Evolutionary conservation across 2,797 vertebrate genomes (phyloP).

Genomic region (Spinus olivaceus): DNA sequence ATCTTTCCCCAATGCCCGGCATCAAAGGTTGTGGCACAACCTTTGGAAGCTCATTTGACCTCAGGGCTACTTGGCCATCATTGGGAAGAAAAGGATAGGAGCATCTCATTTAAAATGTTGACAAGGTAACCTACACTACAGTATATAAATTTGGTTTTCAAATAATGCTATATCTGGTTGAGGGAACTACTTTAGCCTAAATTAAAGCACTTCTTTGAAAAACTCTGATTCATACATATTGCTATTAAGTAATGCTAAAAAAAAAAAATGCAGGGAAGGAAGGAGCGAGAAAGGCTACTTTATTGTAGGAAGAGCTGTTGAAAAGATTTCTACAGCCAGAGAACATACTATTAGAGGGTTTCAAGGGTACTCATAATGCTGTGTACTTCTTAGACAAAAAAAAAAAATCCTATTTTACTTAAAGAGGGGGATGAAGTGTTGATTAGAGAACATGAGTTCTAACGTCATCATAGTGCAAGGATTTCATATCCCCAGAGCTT

Average conservation of each 20-base stretch:
- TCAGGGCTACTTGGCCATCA: neutral
- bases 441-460: too few relatives aligned
- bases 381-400: neutral
- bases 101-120: neutral
- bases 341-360: conserved; percentile 9
- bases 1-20: rapidly evolving
- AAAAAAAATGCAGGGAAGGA: neutral
- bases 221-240: neutral
- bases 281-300: neutral
- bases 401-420: neutral
- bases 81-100: neutral
- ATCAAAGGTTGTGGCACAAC: neutral
- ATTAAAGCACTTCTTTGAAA: neutral
- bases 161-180: neutral
- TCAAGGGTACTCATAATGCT: neutral
- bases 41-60: neutral
- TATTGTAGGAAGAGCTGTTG: neutral
- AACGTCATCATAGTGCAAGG: too few relatives aligned
- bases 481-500: too few relatives aligned
- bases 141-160: neutral
- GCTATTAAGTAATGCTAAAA: neutral
- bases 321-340: conserved; percentile 1
- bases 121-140: neutral
- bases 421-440: neutral
- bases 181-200: neutral